Base-by-base conservation (phyloP, 2,113 vertebrate species). In the Colius striatus region DNA sequence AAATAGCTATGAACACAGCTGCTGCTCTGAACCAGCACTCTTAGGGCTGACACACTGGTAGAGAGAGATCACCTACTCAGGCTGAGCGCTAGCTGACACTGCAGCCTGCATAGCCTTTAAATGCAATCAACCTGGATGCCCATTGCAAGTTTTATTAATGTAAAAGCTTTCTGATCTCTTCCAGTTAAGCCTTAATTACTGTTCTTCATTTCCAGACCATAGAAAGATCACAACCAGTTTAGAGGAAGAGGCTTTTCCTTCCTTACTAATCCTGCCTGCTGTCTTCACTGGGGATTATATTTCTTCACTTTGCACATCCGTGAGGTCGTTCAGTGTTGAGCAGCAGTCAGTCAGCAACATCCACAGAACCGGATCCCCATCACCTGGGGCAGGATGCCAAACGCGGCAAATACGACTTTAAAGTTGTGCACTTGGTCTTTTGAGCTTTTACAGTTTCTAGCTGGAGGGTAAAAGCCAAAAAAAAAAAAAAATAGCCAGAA, bases 151-250 rank as follows among this genome's bases (percentile, higher is more conserved):
- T 92, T 87, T 76, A 94, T 87, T 79, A 71, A 58, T 72, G 87
- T 48, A 80, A 92, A 94, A 95, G 67, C 82, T 62, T 87, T 90
- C 82, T 92, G 89, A 87, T 84, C 82, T 90, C 86, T 75, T 80
- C 78, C 86, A 76, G 68, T 87, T 87, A 90, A 53, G 78, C 68
- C 84, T 90, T 90, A 92, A 94, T 90, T 87, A 80, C 68, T 72
- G 43, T 48, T 80, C 86, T 62, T 90, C 77, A 72, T 84, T 84
- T 83, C 29, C 73, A 94, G 54, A 63, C 84, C 43, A 38, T 57
- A 48, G 77, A 71, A 90, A 84, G 73, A 94, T 92, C 58, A 94
- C 89, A 95, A 79, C 54, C 68, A 63, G 70, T 58, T 84, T n/a
- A 67, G 58, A 91, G 63, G 85, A 62, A 79, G 63, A 80, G 38